Evolutionary conservation across 2,113 vertebrate genomes (phyloP).

Genomic region (Oncorhynchus tshawytscha): DNA sequence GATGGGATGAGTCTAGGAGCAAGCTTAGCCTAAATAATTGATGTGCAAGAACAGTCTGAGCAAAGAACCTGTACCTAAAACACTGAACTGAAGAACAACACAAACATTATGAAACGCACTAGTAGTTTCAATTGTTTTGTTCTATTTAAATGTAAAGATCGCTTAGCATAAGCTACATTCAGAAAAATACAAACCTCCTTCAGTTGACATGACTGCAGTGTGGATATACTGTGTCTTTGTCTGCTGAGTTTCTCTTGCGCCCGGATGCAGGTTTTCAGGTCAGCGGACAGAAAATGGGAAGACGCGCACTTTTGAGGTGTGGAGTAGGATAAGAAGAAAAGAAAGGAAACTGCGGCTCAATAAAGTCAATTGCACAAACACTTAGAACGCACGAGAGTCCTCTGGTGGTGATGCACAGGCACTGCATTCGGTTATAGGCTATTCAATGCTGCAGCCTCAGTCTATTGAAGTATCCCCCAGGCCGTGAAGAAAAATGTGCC

Average conservation of each 20-base stretch:
- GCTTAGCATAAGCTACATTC: not conserved
- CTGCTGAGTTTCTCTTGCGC: slow-evolving; percentile 32
- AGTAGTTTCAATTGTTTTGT: not conserved
- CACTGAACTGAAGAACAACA: too few species aligned
- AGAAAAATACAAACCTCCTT: slow-evolving; percentile 60
- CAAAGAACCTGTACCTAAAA: too few species aligned
- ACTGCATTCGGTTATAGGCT: slow-evolving; percentile 12
- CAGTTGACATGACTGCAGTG: slow-evolving; percentile 65
- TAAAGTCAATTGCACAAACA: not conserved
- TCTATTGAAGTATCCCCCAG: not conserved
- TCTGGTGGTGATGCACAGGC: slow-evolving; percentile 46
- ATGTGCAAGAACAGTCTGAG: too few species aligned
- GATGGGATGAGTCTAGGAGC: too few species aligned
- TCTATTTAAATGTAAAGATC: not conserved
- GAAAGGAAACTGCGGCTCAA: slow-evolving; percentile 1
- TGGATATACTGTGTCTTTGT: slow-evolving; percentile 30
- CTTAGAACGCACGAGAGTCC: slow-evolving; percentile 4
- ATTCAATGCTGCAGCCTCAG: slow-evolving; percentile 7
- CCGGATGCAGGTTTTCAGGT: slow-evolving; percentile 46
- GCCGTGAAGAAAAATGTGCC: not conserved
- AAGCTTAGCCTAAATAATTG: too few species aligned
- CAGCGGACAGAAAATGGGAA: slow-evolving; percentile 24
- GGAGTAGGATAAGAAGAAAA: slow-evolving; percentile 7
- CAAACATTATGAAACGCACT: not conserved
- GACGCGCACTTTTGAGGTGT: not conserved